Evolutionary conservation across 2,113 vertebrate genomes (phyloP), one percentile per base, ranked within the genome.

Genomic region (Paramormyrops kingsleyae): DNA sequence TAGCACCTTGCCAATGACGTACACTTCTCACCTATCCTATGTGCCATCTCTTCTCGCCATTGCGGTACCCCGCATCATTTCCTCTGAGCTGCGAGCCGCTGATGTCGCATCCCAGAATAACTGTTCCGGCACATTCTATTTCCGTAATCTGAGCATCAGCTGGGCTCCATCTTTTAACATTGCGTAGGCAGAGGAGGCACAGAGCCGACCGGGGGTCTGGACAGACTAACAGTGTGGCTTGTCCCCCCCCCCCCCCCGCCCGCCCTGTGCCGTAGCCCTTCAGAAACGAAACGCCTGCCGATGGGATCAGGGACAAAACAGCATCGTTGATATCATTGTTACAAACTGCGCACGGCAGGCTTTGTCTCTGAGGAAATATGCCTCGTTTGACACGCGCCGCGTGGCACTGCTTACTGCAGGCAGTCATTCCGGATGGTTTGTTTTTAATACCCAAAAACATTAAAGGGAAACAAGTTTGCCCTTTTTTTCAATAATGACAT

Each of bases 41-140:
- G 74, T 13, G 12, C 31, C 74, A 80, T 42, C 31, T 80, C 74
- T 80, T 80, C 17, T 80, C 35, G 35, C 74, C 13, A 39, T 35
- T 19, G 35, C 35, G 35, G 39, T 80, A 80, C 35, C 74, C 74
- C 17, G 74, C 74, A 42, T 42, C 74, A 80, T 42, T 80, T 80
- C 35, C 35, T 80, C 74, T 15, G 74, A 80, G 74, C 35, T 80
- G 31, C 15, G 15, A 80, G 74, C 35, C 74, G 35, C 74, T 80
- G 74, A 80, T 80, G 74, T 80, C 17, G 74, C 74, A 80, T 80
- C 74, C 74, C 74, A 80, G 35, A 42, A 80, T 80, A 80, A 80
- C 74, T 80, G 74, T 80, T 42, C 74, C 74, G 74, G 74, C 74
- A 35, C 74, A 42, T 80, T 80, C 74, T 80, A 80, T 80, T 80